phyloP scores from a whole-genome alignment of 2,113 vertebrate genomes.

The Capricornis sumatraensis region DNA sequence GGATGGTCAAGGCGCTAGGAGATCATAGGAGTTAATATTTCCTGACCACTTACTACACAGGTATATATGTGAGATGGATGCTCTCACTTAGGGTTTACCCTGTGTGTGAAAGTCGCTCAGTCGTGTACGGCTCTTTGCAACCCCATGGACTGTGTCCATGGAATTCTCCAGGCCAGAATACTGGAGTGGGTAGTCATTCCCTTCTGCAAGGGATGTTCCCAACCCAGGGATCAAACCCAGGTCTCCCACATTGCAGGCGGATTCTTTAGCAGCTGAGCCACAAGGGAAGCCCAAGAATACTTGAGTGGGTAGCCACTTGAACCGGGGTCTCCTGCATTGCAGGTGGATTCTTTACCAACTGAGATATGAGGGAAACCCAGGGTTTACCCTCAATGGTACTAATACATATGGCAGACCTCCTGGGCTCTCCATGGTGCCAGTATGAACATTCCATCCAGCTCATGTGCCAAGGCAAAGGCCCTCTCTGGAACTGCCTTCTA shows the following conservation, averaged over 20 bases:
- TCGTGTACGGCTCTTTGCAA: background rate
- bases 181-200: background rate
- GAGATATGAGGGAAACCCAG: background rate
- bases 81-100: background rate
- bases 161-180: background rate
- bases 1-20: background rate
- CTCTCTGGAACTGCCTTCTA: background rate
- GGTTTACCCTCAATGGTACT: background rate
- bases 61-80: background rate
- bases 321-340: background rate
- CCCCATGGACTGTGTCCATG: background rate
- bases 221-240: background rate
- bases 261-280: background rate
- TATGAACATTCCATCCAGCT: background rate
- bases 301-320: background rate
- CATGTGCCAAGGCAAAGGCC: background rate
- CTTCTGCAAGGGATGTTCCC: background rate
- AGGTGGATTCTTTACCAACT: background rate
- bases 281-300: background rate
- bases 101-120: background rate
- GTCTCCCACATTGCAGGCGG: background rate
- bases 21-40: constrained; percentile 29
- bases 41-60: background rate
- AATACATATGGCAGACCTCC: background rate
- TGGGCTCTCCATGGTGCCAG: background rate